Base-by-base conservation (phyloP, 2,797 vertebrate genomes). In the Schizopygopsis malacanthus region DNA sequence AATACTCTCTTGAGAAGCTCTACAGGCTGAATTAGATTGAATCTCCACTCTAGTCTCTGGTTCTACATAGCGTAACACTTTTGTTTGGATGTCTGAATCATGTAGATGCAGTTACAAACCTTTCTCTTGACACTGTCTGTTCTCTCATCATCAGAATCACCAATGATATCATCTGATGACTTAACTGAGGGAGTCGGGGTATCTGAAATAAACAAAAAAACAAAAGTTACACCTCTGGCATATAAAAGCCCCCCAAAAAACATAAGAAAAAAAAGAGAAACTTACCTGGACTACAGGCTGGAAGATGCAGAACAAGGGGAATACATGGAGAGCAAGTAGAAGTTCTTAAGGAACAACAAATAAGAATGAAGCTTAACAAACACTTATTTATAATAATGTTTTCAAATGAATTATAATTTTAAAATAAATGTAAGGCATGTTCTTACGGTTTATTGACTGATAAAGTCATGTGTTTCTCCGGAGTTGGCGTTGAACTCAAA, bases 141-240 rank as follows among this genome's bases (percentile, higher is more conserved):
- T 0, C 82, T 93, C 76, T 96, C 96, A 10, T 96, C 96, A 82
- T 96, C 96, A 33, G 96, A 96, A 90, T 96, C 95, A 0, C 92
- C 91, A 0, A 96, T 92, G 0, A 95, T 90, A 9, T 96, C 95
- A 7, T 94, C 93, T 9, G 54, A 12, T 1, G 88, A 90, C 54
- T 87, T 89, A 4, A 18, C 47, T 47, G 87, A 8, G 5, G 47
- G 22, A 4, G 1, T 70, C 4, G 2, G 6, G 0, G 25, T 75
- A 28, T 84, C 87, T 87, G 13, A 67, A 86, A 77, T 2, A 63
- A 41, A 25, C 1, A 33, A 28, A 65, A 78, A 63, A 41, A 13
- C 1, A 41, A 28, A 65, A 78, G 45, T 41, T 12, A 65, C 3
- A 33, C 5, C 4, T 43, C 43, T 41, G n/a, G 22, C 52, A 47